Conservation (phyloP, 1,140 invertebrate genomes). For the Arion vulgaris region DNA sequence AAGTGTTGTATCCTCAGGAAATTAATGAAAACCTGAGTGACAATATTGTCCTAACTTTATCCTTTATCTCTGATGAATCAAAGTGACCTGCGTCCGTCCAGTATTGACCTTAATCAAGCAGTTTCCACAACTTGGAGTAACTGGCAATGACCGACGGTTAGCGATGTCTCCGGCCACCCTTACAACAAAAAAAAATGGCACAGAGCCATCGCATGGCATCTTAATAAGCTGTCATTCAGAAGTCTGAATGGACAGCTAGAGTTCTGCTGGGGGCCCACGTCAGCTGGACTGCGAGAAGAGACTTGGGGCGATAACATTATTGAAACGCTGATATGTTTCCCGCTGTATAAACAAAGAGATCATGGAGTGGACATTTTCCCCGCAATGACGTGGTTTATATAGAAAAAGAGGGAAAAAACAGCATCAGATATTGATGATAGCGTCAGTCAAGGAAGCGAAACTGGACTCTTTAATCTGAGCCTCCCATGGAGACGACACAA, state of each 20-base stretch:
- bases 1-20: not conserved
- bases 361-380: not conserved
- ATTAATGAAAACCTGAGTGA: not conserved
- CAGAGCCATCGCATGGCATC: conserved; percentile 4
- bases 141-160: not conserved
- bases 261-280: not conserved
- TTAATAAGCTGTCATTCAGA: conserved; percentile 15
- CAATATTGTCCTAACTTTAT: not conserved
- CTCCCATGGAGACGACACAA: too few relatives aligned
- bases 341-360: not conserved
- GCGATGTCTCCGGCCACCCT: not conserved
- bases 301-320: not conserved
- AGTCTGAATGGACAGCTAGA: not conserved
- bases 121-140: not conserved
- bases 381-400: too few relatives aligned
- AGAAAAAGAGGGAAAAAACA: too few relatives aligned
- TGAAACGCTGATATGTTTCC: not conserved
- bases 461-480: too few relatives aligned
- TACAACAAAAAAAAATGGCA: not conserved
- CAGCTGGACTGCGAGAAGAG: not conserved
- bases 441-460: too few relatives aligned
- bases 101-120: not conserved
- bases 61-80: not conserved
- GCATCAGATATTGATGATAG: too few relatives aligned
- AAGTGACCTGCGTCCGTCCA: not conserved